A percentile compares a stretch with the other conserved stretches of the same genome.
These are phyloP conservation scores for Rhynchonema sp. DNA, from an alignment of 2,888 invertebrate species.

Conservation along the genomic window DNA sequence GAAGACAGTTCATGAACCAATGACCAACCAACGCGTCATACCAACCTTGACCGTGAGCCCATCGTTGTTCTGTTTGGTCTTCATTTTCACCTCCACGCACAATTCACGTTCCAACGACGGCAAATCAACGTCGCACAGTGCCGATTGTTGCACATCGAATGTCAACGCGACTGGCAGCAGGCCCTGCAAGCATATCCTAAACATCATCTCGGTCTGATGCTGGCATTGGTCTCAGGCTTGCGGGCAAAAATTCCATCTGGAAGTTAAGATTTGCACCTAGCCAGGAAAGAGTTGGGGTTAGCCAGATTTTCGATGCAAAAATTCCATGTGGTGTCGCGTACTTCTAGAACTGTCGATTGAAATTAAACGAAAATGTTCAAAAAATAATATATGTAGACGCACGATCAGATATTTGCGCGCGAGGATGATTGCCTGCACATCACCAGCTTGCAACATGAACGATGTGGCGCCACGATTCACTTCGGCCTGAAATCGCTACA, in stretches of 20 bases:
- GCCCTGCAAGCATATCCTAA: not conserved
- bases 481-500: no score
- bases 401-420: not conserved
- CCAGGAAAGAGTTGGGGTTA: no score
- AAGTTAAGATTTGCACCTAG: no score
- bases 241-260: not conserved
- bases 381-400: not conserved
- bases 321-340: no score
- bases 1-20: no score
- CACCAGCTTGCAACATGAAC: not conserved
- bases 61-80: not conserved
- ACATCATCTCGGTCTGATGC: no score
- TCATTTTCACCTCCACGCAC: not conserved
- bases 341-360: no score
- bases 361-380: not conserved
- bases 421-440: not conserved
- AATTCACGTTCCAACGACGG: not conserved
- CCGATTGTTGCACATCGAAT: not conserved
- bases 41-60: not conserved
- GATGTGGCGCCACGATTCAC: not conserved
- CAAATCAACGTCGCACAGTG: not conserved
- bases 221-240: not conserved
- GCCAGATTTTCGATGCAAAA: no score
- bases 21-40: no score
- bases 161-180: not conserved